Evolutionary conservation across 2,888 invertebrate genomes (phyloP), one percentile per base, ranked within the genome.

Genomic region (Volucella zonaria): DNA sequence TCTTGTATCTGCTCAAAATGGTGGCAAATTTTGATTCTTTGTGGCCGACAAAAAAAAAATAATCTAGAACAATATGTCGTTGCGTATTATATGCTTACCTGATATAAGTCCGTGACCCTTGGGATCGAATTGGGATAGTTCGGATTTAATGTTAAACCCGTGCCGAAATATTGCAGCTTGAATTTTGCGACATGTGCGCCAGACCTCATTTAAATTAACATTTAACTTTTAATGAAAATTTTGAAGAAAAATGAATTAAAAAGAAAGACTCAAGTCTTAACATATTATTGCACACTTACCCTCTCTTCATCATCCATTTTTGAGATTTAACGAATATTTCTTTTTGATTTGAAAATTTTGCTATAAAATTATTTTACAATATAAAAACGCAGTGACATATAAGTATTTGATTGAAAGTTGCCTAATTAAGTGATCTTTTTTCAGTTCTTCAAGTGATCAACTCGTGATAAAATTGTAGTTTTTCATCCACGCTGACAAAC

Each of bases 161-260:
- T 95, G 94, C 86, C 95, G 94, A 92, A 95, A 95, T 76, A 95
- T 94, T 3, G 95, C 95, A 14, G 95, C 94, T 86, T 96, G 94
- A 90, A 96, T 95, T 93, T 96, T 96, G 92, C 96, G 95, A 92
- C 95, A 96, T 31, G 95, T 95, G 89, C 95, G 94, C 96, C 96
- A 96, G 71, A 96, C 94, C 91, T 95, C 95, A 59, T 94, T 93
- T 82, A 95, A 92, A 73, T 86, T 88, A 66, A 87, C 42, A 51
- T 88, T 81, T 75, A 87, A 78, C 88, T 89, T 15, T 2, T 56
- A 56, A 40, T n/a, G 10, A 0, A 18, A 12, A 40, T 15, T n/a
- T 12, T 42, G 11, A n/a, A 9, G 1, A 85, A 38, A 9, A 56
- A 51, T n/a, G 40, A 31, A 31, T 6, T 1, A 31, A 31, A 31